Base-by-base conservation (phyloP, 2,113 vertebrate genomes). In the Capricornis sumatraensis region DNA sequence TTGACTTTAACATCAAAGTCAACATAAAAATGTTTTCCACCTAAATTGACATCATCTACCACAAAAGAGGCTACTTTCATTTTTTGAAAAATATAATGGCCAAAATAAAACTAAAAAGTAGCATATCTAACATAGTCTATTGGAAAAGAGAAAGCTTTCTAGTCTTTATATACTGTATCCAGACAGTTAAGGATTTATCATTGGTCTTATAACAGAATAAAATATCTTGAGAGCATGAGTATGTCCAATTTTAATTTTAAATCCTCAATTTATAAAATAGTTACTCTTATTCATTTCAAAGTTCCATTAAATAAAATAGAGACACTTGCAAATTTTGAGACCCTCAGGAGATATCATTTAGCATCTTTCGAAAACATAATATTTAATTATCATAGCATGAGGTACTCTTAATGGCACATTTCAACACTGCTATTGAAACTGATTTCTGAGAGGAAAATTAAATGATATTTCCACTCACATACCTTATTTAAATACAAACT, bases 361-460 rank as follows among this genome's bases (percentile, higher is more conserved):
- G 87, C 94, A 98, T 97, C 93, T 98, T 97, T 95, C 92, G 81
- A 82, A 93, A 98, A 89, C 96, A 97, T 97, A 96, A 88, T 93
- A 89, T 97, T 98, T 98, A 97, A 98, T 98, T 98, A 97, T 95
- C 97, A 74, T 97, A 82, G 97, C 97, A 98, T 76, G 83, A 83
- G 97, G 96, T 97, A 96, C 87, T 97, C 89, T 81, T 98, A 98
- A 98, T 97, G 96, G 95, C 78, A 95, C 71, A 96, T 97, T 91
- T 30, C 84, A 98, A 95, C 91, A 74, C 40, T 16, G 36, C 43
- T 43, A 90, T 83, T 92, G 95, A 98, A 97, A 95, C 62, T 95
- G 95, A 91, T 95, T 98, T 98, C 91, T 93, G 88, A 98, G 98
- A 94, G 55, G 97, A 90, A 98, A 98, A 98, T 96, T 98, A 98